Evolutionary conservation across 64 coral and sea anemone genomes (phyloP).

Genomic region (Montipora foliosa): DNA sequence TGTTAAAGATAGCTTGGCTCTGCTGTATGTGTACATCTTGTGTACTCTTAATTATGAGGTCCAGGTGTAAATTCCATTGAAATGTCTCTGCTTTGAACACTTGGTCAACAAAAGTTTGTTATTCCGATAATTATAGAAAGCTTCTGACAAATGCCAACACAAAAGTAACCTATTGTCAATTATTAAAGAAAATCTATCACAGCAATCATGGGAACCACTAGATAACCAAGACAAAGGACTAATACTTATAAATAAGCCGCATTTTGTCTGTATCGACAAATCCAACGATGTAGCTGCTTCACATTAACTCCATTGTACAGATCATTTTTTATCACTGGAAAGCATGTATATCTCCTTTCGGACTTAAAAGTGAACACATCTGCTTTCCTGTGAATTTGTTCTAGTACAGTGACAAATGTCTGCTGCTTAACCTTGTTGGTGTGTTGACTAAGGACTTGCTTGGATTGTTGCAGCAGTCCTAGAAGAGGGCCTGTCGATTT

Average conservation of each 20-base stretch:
- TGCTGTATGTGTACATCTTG: too few species aligned
- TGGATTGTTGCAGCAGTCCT: neutral
- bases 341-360: constrained; percentile 19
- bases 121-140: too few species aligned
- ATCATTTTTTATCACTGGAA: constrained; percentile 6
- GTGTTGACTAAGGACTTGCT: neutral
- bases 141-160: too few species aligned
- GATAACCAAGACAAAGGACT: neutral
- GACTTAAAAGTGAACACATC: neutral
- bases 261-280: constrained; percentile 40
- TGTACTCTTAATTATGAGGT: too few species aligned
- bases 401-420: neutral
- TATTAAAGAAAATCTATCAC: neutral
- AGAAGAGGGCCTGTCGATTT: neutral
- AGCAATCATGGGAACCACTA: neutral
- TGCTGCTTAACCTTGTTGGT: neutral
- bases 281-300: constrained; percentile 15
- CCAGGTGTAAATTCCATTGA: too few species aligned
- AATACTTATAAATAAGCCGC: constrained; percentile 12
- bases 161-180: too few species aligned
- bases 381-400: constrained; percentile 23
- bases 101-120: too few species aligned
- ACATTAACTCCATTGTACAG: constrained; percentile 25
- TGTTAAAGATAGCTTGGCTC: too few species aligned
- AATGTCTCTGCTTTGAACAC: too few species aligned